Base-by-base conservation (phyloP, 2,888 invertebrate species). In the Drosophila prostipennis region DNA sequence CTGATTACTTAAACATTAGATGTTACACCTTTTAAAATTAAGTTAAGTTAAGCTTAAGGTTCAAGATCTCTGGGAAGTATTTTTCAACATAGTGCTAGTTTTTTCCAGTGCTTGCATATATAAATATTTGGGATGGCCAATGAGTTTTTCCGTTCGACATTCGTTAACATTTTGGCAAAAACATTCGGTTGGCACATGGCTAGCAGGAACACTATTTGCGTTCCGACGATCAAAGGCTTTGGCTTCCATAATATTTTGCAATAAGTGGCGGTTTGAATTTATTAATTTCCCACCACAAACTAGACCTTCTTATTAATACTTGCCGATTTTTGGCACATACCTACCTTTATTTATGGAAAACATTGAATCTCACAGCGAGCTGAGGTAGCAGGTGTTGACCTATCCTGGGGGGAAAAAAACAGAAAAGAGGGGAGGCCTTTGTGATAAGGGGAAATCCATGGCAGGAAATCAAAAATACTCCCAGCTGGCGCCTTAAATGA, bases 401-500 rank as follows among this genome's bases (percentile, higher is more conserved):
- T 6, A 48, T 16, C 3, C 11, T 16, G 48, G 36, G n/a, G n/a
- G n/a, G n/a, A n/a, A n/a, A n/a, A n/a, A 4, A 10, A 11, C 2
- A 19, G 16, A 11, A 16, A 34, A 32, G 2, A 10, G 8, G 34
- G 36, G 34, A 11, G 19, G 19, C 1, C 1, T 7, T 5, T 7
- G 34, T 11, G 36, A 14, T 19, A 11, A 11, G 48, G 48, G 23
- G 3, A 14, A 13, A 32, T 34, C 32, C 46, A 63, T 54, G 45
- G 59, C 83, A 75, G 87, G 77, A 81, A 86, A 86, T 86, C 83
- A 86, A 81, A 86, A 83, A 83, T 75, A 72, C 52, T 45, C 61
- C 68, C 84, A 80, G 84, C 87, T 81, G 80, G 43, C 78, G 73
- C 83, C 80, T 75, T 80, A 86, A 86, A 80, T 83, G 87, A 83